Base-by-base conservation (phyloP, 2,113 vertebrate genomes). In the Plecturocebus donacophilus region DNA sequence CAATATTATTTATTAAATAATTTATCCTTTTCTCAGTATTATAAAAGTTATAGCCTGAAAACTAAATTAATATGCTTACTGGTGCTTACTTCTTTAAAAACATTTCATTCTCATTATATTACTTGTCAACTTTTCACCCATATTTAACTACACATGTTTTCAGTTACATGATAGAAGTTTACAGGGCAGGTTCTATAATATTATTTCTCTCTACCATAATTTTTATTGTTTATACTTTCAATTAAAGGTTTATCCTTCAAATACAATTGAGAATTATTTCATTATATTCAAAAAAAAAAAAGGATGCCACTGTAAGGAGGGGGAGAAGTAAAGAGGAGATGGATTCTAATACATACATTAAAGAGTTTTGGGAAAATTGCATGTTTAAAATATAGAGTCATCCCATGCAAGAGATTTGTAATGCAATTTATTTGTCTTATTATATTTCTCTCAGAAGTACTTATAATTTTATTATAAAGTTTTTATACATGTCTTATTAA, bases 221-320 rank as follows among this genome's bases (percentile, higher is more conserved):
- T 79, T 83, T 95, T 35, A 32, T 85, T 35, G 95, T 85, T 80
- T 35, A 77, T 61, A 82, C 8, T n/a, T 87, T 87, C n/a, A 84
- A 38, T 9, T 58, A 54, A 76, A 97, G 4, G 1, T 71, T 79
- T 87, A 79, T 32, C 82, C 30, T 95, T 83, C 16, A 81, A 84
- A 92, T 61, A 5, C 83, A 87, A 49, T 70, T 90, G 20, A n/a
- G 27, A 91, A 61, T 76, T 88, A 81, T 42, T 93, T 93, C 3
- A 32, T 90, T 13, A 94, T 27, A 4, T 84, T 75, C 20, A 17
- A 3, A 3, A 54, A 61, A 58, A 88, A 73, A 58, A 21, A 58
- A 23, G 9, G 2, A 27, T 87, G 16, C 35, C 61, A 79, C 52
- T 80, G 6, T 93, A 30, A 58, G 56, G 56, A 21, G 16, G 32